phyloP scores from a whole-genome alignment of 2,113 vertebrate genomes.

The Channa maculata region DNA sequence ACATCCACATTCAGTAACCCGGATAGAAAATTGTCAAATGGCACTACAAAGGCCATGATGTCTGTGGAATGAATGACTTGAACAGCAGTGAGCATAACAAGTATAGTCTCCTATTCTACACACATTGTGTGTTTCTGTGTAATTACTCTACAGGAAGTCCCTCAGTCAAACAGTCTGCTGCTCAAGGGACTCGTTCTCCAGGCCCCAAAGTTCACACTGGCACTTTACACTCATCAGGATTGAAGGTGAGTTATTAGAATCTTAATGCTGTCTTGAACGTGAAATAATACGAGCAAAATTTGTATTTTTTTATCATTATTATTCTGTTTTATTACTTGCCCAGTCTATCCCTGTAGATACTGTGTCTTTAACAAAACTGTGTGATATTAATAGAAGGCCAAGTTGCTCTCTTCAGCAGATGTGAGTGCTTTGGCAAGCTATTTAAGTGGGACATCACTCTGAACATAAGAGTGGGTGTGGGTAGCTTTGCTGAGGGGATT shows the following conservation, averaged over 20 bases:
- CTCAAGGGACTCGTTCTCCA: slow-evolving; percentile 90
- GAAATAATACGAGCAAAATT: background rate
- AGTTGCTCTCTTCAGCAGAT: slow-evolving; percentile 72
- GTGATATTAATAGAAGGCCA: slow-evolving; percentile 67
- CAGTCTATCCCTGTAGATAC: slow-evolving; percentile 18
- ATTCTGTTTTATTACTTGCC: too few relatives aligned
- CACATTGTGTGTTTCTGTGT: slow-evolving; percentile 33
- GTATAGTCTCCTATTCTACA: background rate
- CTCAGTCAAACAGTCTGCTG: slow-evolving; percentile 87
- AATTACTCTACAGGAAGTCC: slow-evolving; percentile 87
- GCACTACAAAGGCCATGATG: background rate
- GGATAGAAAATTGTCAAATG: slow-evolving; percentile 8
- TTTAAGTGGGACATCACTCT: slow-evolving; percentile 76
- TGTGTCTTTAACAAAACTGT: slow-evolving; percentile 53
- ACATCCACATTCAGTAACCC: slow-evolving; percentile 6
- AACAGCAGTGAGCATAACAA: slow-evolving; percentile 3
- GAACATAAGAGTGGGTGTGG: slow-evolving; percentile 22
- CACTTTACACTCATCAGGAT: slow-evolving; percentile 90
- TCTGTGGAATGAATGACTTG: background rate
- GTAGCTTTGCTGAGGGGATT: slow-evolving; percentile 54
- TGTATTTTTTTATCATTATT: background rate
- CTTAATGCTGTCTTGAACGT: background rate
- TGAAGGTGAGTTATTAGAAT: slow-evolving; percentile 88
- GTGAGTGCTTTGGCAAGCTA: slow-evolving; percentile 62
- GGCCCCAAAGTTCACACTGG: slow-evolving; percentile 92